Base-by-base conservation (phyloP, 2,113 vertebrate genomes). In the Tinamus guttatus region DNA sequence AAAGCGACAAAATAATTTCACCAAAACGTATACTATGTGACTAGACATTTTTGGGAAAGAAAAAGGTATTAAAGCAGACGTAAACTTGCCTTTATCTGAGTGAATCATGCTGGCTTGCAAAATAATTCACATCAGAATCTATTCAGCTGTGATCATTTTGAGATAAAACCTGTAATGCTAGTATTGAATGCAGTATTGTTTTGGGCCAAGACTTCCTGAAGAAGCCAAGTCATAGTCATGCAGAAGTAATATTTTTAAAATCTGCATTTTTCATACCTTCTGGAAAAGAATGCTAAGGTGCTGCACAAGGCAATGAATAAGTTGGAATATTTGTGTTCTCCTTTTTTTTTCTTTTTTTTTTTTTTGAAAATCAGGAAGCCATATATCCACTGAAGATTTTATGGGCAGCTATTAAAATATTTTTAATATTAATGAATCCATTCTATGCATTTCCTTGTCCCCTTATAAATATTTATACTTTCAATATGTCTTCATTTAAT, bases 381-480 rank as follows among this genome's bases (percentile, higher is more conserved):
- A 59, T 73, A 62, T 63, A 69, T 81, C 84, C 41, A 69, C 49
- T 76, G 60, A 94, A 59, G 9, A 96, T 97, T 96, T 96, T 95
- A 86, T 96, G 96, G 97, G 91, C 87, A 96, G 97, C 92, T 96
- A 87, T 94, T 96, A 40, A 89, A 91, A 84, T 93, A 88, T 90
- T 95, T 97, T 97, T 87, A 68, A 90, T 94, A 96, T 95, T 96
- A 96, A 95, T 96, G 94, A 96, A 75, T 96, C 85, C 87, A 82
- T 96, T 97, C 58, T 95, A 93, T 94, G 92, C 94, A 94, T 96
- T 97, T 96, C 95, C 94, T 95, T 98, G 96, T 96, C 84, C 60
- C 67, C 97, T 96, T 97, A 98, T 97, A 97, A 97, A 98, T 98
- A 98, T 97, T 98, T 98, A 93, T 98, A 94, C 96, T 97, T 98